Evolutionary conservation across 2,113 vertebrate species (phyloP).

Genomic region (Nanorana parkeri): DNA sequence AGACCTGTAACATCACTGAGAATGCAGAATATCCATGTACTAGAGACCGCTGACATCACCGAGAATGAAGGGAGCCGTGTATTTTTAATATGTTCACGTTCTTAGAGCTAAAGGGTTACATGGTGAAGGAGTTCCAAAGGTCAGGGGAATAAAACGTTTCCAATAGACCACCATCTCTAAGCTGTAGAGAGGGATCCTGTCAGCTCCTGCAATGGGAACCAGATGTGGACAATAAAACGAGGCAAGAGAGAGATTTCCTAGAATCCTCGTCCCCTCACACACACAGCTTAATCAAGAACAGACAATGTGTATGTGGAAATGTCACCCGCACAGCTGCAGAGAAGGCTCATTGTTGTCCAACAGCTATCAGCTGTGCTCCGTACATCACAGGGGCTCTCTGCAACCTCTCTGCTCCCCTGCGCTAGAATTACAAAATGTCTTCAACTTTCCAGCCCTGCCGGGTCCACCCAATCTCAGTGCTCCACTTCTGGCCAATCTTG

Average conservation of each 20-base stretch:
- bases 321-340: background rate
- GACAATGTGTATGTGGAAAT: background rate
- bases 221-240: background rate
- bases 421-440: background rate
- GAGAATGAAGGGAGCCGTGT: too few species aligned
- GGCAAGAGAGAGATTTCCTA: background rate
- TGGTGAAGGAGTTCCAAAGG: background rate
- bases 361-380: background rate
- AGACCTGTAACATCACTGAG: too few species aligned
- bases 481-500: background rate
- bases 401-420: background rate
- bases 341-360: background rate
- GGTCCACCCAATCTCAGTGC: background rate
- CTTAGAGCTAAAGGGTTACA: too few species aligned
- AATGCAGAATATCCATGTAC: too few species aligned
- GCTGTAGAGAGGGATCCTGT: background rate
- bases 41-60: too few species aligned
- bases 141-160: background rate
- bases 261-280: background rate
- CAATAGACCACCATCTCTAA: too few species aligned
- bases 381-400: background rate
- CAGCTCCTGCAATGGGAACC: background rate
- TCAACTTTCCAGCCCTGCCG: background rate
- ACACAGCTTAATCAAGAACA: background rate
- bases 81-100: too few species aligned